Evolutionary conservation across 2,797 vertebrate species (phyloP).

Genomic region (Pelodytes ibericus): DNA sequence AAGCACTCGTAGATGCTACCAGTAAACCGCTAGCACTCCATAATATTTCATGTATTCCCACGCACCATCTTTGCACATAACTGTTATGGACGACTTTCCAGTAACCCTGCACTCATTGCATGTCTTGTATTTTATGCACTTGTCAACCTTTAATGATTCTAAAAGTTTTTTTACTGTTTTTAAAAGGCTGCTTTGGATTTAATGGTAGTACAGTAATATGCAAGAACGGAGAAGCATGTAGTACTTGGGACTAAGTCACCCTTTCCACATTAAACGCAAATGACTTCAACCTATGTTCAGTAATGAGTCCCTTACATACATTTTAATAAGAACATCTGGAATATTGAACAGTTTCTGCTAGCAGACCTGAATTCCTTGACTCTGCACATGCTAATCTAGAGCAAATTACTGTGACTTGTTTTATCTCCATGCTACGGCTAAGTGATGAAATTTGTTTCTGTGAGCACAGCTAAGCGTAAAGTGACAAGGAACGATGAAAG

Average conservation of each 20-base stretch:
- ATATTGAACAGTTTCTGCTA: too few relatives aligned
- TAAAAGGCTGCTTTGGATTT: constrained; percentile 12
- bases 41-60: constrained; percentile 13
- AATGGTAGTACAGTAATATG: background rate
- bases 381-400: too few relatives aligned
- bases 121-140: constrained; percentile 28
- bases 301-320: background rate
- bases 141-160: constrained; percentile 40
- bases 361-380: too few relatives aligned
- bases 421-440: too few relatives aligned
- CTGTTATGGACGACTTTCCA: constrained; percentile 34
- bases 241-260: background rate
- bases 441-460: too few relatives aligned
- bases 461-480: too few relatives aligned
- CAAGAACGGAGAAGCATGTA: background rate
- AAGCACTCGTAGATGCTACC: constrained; percentile 16
- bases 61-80: constrained; percentile 7
- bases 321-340: constrained; percentile 5
- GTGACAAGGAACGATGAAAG: too few relatives aligned
- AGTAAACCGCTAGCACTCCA: constrained; percentile 17
- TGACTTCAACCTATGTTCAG: constrained; percentile 9
- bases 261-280: constrained; percentile 27
- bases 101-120: constrained; percentile 19
- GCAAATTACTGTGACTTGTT: too few relatives aligned
- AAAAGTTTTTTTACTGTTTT: constrained; percentile 35